These are phyloP conservation scores for Aythya baeri DNA, from an alignment of 2,113 vertebrate species.

Conservation along the genomic window DNA sequence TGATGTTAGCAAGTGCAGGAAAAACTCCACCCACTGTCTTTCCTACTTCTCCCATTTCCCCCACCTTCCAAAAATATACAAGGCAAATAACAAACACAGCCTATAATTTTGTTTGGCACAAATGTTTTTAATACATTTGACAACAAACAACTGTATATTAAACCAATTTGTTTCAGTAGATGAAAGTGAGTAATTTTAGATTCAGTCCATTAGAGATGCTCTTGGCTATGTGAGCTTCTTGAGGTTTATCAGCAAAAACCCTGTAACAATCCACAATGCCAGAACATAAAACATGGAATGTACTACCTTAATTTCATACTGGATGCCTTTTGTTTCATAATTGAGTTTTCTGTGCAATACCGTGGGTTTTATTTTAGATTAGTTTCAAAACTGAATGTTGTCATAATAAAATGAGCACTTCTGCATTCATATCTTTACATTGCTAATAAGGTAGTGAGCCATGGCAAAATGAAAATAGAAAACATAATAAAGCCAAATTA, in stretches of 20 bases:
- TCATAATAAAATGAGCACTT: constrained; percentile 41
- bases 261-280: constrained; percentile 42
- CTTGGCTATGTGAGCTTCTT: constrained; percentile 47
- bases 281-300: constrained; percentile 40
- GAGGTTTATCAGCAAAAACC: constrained; percentile 51
- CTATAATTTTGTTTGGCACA: constrained; percentile 49
- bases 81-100: background rate
- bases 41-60: background rate
- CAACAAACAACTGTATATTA: constrained; percentile 56
- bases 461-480: constrained; percentile 24
- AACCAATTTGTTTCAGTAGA: constrained; percentile 59
- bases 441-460: constrained; percentile 42
- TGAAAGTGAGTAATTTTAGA: constrained; percentile 64
- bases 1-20: constrained; percentile 9
- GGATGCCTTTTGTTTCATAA: constrained; percentile 67
- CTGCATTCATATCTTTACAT: constrained; percentile 37
- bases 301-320: constrained; percentile 62
- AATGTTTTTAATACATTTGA: constrained; percentile 50
- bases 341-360: constrained; percentile 42
- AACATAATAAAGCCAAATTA: constrained; percentile 23
- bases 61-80: background rate
- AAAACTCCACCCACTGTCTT: constrained; percentile 10
- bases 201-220: constrained; percentile 58
- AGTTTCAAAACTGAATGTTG: constrained; percentile 59
- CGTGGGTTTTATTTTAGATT: constrained; percentile 65